Evolutionary conservation across 2,113 vertebrate genomes (phyloP).

Genomic region (Lepus timidus): DNA sequence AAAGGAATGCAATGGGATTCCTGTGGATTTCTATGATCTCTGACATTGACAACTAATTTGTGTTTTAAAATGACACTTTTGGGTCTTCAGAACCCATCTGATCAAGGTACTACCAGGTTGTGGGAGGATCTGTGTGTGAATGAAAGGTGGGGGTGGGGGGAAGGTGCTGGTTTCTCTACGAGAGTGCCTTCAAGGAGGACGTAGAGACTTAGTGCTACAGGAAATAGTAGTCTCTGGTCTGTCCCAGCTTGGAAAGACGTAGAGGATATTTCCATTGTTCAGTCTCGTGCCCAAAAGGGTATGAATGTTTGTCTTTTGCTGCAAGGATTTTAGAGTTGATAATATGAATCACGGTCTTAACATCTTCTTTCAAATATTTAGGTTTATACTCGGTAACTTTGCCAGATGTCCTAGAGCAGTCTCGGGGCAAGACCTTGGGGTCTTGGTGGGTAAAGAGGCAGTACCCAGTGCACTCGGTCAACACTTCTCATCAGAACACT

Average conservation of each 20-base stretch:
- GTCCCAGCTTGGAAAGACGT: background rate
- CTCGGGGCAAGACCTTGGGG: background rate
- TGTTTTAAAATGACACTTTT: background rate
- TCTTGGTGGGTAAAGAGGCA: background rate
- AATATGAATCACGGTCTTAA: background rate
- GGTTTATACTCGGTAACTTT: background rate
- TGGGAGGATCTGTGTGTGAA: background rate
- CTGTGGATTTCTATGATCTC: background rate
- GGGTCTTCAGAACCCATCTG: background rate
- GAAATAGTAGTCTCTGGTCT: background rate
- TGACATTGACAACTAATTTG: background rate
- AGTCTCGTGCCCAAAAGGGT: background rate
- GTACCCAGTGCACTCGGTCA: background rate
- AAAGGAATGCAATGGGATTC: constrained; percentile 18
- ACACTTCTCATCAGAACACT: background rate
- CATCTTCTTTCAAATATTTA: constrained; percentile 33
- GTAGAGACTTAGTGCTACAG: background rate
- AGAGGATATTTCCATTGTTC: background rate
- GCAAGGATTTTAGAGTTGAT: background rate
- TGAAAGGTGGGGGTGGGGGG: background rate
- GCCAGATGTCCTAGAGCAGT: background rate
- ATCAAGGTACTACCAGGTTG: background rate
- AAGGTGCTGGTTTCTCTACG: background rate
- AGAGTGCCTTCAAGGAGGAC: background rate
- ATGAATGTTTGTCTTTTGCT: background rate